These are phyloP conservation scores for Dicentrarchus labrax DNA, from an alignment of 2,113 vertebrate species.

Conservation along the genomic window DNA sequence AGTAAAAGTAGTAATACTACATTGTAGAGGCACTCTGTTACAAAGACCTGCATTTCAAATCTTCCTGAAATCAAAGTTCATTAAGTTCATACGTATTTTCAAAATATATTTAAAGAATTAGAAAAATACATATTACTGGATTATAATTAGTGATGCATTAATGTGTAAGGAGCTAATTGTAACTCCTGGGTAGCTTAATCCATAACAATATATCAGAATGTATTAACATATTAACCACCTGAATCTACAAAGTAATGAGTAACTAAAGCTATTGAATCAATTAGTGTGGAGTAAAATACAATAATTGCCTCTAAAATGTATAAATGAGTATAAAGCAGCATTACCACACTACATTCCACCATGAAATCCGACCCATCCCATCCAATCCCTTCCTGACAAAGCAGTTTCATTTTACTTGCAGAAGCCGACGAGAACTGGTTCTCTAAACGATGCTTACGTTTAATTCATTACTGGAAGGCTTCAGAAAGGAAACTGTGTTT, in stretches of 20 bases:
- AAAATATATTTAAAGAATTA: neutral
- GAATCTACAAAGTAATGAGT: neutral
- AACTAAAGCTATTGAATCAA: neutral
- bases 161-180: neutral
- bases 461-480: conserved; percentile 2
- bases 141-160: neutral
- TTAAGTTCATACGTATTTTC: too few species aligned
- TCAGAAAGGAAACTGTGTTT: conserved; percentile 39
- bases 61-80: neutral
- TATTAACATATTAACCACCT: neutral
- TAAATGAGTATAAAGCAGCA: neutral
- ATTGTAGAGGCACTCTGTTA: too few species aligned
- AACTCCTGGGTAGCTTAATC: neutral
- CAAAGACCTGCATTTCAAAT: neutral
- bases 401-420: neutral
- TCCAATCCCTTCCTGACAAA: neutral
- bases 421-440: neutral
- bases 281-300: neutral
- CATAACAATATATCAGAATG: neutral
- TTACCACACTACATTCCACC: too few species aligned
- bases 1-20: neutral
- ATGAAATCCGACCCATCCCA: neutral
- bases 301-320: neutral
- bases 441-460: neutral
- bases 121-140: neutral